Evolutionary conservation across 2,113 vertebrate species (phyloP).

Genomic region (Corythoichthys haematopterus): DNA sequence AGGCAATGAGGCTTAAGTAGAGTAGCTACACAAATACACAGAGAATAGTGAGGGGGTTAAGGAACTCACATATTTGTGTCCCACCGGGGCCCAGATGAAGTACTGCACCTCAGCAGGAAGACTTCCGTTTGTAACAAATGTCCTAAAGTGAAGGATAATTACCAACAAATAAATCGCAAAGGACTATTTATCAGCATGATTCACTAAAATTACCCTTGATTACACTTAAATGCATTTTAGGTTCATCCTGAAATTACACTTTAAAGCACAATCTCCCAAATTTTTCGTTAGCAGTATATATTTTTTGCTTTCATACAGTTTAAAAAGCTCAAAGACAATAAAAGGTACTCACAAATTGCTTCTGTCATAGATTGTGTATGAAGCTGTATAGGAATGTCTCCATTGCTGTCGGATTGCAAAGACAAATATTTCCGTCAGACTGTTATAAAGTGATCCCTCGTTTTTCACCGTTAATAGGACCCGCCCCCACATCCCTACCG

Average conservation of each 20-base stretch:
- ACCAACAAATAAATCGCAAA: neutral
- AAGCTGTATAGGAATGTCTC: conserved; percentile 90
- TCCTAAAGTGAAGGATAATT: conserved; percentile 65
- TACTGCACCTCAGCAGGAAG: conserved; percentile 83
- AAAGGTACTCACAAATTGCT: conserved; percentile 74
- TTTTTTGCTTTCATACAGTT: neutral
- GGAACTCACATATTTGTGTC: conserved; percentile 84
- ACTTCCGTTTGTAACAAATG: conserved; percentile 74
- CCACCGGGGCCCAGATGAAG: conserved; percentile 81
- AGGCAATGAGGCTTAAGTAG: neutral
- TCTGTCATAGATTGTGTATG: conserved; percentile 85
- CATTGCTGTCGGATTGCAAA: conserved; percentile 77
- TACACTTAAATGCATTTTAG: neutral
- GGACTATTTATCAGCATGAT: neutral
- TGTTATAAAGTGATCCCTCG: neutral
- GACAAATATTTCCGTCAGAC: conserved; percentile 7
- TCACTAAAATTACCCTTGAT: neutral
- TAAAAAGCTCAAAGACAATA: neutral
- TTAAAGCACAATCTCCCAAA: neutral
- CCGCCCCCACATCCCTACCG: too few species aligned
- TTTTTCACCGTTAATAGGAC: neutral
- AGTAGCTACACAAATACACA: neutral
- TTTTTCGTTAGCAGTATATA: too few species aligned
- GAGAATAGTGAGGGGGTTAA: neutral
- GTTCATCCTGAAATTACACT: neutral